These are phyloP conservation scores for Heterotilapia buettikoferi DNA, from an alignment of 2,113 vertebrate genomes.

Conservation along the genomic window DNA sequence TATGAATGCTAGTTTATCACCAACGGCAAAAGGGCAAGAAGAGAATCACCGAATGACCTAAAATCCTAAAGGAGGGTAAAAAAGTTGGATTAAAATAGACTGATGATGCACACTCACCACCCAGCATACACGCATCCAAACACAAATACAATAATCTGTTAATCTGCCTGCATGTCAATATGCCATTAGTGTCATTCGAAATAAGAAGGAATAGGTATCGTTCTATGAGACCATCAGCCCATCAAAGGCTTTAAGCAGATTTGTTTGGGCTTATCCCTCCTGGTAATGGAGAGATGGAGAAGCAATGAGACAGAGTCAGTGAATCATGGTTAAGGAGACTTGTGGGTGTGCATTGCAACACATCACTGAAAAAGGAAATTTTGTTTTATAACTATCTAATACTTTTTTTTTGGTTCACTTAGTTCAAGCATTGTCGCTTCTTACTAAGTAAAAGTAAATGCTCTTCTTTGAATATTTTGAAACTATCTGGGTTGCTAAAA, in stretches of 20 bases:
- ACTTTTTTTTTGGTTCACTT: background rate
- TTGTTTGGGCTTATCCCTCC: slow-evolving; percentile 29
- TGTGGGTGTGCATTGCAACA: background rate
- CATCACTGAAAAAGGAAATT: background rate
- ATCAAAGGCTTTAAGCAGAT: slow-evolving; percentile 42
- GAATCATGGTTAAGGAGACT: background rate
- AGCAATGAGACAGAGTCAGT: background rate
- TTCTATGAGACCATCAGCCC: slow-evolving; percentile 9
- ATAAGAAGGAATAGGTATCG: slow-evolving; percentile 22
- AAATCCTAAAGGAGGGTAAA: background rate
- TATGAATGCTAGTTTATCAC: background rate
- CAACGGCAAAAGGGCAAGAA: background rate
- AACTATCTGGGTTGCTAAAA: background rate
- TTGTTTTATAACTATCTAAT: background rate
- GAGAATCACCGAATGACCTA: background rate
- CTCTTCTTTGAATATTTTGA: background rate
- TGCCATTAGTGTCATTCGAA: slow-evolving; percentile 35
- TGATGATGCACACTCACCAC: background rate
- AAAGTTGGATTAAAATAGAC: slow-evolving; percentile 6
- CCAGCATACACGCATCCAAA: background rate
- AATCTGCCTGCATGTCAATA: slow-evolving; percentile 41
- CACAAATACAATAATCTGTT: slow-evolving; percentile 44
- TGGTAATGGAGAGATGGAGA: slow-evolving; percentile 18
- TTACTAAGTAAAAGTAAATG: background rate
- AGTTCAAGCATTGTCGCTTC: background rate